These are phyloP conservation scores for Eupithecia insigniata DNA, from an alignment of 2,888 invertebrate species.

Conservation along the genomic window DNA sequence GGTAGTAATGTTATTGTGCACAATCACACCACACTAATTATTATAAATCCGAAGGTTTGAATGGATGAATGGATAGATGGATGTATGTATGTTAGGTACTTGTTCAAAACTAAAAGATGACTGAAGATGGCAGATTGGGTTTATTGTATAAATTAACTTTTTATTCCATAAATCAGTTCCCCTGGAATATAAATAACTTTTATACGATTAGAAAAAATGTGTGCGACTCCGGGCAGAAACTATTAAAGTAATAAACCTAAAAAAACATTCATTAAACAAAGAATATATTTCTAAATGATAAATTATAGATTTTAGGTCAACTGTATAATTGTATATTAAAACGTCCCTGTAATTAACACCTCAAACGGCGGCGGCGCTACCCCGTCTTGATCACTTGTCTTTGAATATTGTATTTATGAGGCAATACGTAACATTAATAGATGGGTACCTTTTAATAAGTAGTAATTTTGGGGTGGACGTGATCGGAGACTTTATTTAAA, in stretches of 20 bases:
- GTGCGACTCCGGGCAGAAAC: neutral
- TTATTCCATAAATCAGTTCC: neutral
- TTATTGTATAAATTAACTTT: neutral
- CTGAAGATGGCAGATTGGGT: no score
- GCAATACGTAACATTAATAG: neutral
- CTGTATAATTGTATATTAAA: neutral
- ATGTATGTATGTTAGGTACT: neutral
- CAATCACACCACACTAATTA: neutral
- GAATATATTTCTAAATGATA: neutral
- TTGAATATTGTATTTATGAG: slow-evolving; percentile 32
- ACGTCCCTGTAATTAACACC: slow-evolving; percentile 41
- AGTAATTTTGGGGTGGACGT: neutral
- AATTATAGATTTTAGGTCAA: neutral
- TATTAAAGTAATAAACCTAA: neutral
- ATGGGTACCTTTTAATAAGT: neutral
- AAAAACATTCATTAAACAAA: neutral
- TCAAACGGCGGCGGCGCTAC: slow-evolving; percentile 31
- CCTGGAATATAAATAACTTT: neutral
- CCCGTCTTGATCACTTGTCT: slow-evolving; percentile 46
- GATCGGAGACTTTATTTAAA: neutral
- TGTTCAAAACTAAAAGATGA: neutral
- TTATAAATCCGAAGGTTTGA: neutral
- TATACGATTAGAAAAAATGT: neutral
- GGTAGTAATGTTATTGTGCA: no score
- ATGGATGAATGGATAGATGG: neutral